phyloP scores from a whole-genome alignment of 2,888 invertebrate genomes.

The Leptarthrus brevirostris region DNA sequence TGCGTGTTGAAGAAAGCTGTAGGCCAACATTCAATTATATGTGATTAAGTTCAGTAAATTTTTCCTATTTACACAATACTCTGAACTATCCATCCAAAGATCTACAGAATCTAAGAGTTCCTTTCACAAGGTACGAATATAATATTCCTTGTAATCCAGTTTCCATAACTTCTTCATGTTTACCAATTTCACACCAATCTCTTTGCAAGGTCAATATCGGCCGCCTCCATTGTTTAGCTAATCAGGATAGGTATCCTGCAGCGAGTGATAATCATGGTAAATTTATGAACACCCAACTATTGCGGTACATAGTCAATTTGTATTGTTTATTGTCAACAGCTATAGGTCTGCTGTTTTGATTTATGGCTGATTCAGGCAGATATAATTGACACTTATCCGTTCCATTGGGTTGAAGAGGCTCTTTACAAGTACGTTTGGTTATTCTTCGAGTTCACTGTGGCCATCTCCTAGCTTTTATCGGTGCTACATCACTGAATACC shows the following conservation, averaged over 20 bases:
- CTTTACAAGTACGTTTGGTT: neutral
- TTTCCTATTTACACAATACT: too few relatives aligned
- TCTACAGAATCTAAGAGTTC: too few relatives aligned
- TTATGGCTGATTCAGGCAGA: slow-evolving; percentile 50
- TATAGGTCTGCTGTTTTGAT: slow-evolving; percentile 51
- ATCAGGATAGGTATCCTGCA: slow-evolving; percentile 32
- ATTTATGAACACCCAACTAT: slow-evolving; percentile 52
- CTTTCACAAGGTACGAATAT: too few relatives aligned
- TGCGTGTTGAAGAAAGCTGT: too few relatives aligned
- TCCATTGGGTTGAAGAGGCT: slow-evolving; percentile 30
- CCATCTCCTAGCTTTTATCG: slow-evolving; percentile 10
- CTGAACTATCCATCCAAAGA: too few relatives aligned
- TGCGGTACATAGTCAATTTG: slow-evolving; percentile 53
- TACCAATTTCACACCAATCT: neutral
- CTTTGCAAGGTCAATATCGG: slow-evolving; percentile 15
- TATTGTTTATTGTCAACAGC: slow-evolving; percentile 54
- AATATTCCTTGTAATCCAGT: too few relatives aligned
- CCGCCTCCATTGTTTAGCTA: slow-evolving; percentile 20
- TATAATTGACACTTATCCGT: slow-evolving; percentile 53
- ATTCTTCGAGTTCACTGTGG: neutral
- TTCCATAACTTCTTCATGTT: too few relatives aligned
- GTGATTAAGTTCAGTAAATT: too few relatives aligned
- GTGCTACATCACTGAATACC: neutral
- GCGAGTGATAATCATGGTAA: slow-evolving; percentile 12
- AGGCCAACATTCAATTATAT: too few relatives aligned